Percentiles rank a stretch among this genome's conserved stretches.
Evolutionary conservation across 2,797 vertebrate genomes (phyloP).

Genomic region (Picus viridis): DNA sequence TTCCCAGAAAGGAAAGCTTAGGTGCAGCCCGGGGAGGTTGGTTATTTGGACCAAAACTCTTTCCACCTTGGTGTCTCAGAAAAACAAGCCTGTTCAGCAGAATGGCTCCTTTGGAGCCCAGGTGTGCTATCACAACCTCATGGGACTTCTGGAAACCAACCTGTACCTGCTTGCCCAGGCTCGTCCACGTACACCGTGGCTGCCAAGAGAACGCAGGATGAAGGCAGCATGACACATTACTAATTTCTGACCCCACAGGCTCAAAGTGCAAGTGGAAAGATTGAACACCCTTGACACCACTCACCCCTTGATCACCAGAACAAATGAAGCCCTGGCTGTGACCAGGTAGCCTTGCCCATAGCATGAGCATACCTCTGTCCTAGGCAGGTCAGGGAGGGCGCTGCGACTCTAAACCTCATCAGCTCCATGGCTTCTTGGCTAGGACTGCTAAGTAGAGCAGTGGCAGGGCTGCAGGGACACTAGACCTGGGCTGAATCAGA

Average conservation of each 20-base stretch:
- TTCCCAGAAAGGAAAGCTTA: constrained; percentile 26
- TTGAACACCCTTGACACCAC: constrained; percentile 33
- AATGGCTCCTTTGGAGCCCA: not conserved
- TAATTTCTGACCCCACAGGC: constrained; percentile 27
- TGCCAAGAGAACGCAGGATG: constrained; percentile 56
- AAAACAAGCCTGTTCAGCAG: constrained; percentile 46
- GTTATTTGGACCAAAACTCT: constrained; percentile 38
- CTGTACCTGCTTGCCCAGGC: constrained; percentile 42
- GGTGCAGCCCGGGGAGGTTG: not conserved
- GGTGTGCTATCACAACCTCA: not conserved
- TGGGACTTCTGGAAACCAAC: constrained; percentile 53
- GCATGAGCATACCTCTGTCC: not conserved
- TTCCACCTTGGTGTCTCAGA: not conserved
- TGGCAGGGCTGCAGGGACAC: not conserved
- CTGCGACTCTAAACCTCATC: not conserved
- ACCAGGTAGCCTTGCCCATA: not conserved
- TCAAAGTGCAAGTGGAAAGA: constrained; percentile 57
- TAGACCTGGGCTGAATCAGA: not conserved
- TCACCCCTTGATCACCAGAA: not conserved
- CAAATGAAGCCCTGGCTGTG: not conserved
- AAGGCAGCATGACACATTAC: constrained; percentile 55
- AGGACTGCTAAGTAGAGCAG: not conserved
- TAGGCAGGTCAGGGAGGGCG: not conserved
- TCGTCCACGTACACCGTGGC: constrained; percentile 11
- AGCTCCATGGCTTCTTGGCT: not conserved